A percentile compares a stretch with the other conserved stretches of the same genome.
Evolutionary conservation across 1,140 invertebrate species (phyloP).

Genomic region (Steinernema feltiae): DNA sequence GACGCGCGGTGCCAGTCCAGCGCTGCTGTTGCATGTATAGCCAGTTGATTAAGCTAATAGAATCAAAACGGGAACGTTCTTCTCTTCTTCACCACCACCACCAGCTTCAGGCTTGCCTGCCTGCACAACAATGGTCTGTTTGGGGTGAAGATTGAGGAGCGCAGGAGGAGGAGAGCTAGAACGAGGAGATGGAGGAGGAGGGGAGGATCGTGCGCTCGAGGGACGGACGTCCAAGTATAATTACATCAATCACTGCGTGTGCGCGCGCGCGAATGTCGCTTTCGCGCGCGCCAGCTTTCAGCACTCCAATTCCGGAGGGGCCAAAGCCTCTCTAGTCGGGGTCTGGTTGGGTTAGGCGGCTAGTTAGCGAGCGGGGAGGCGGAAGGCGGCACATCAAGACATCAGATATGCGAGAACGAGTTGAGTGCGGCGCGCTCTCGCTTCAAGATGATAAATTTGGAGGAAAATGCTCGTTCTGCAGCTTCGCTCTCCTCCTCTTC

Average conservation of each 20-base stretch:
- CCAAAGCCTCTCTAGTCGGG: not conserved
- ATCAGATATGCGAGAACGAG: conserved; percentile 9
- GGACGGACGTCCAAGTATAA: not conserved
- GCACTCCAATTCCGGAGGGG: conserved; percentile 9
- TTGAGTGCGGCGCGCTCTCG: not conserved
- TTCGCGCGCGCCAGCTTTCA: not conserved
- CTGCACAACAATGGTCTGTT: not conserved
- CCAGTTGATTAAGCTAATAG: conserved; percentile 1
- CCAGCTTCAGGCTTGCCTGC: not conserved
- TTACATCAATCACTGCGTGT: conserved; percentile 2
- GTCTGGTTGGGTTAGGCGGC: too few relatives aligned
- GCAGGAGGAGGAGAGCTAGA: too few relatives aligned
- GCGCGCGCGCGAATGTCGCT: not conserved
- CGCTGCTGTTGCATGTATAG: not conserved
- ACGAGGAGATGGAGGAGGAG: too few relatives aligned
- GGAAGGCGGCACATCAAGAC: not conserved
- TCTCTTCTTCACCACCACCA: too few relatives aligned
- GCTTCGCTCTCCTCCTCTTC: not conserved
- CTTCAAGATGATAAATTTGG: not conserved
- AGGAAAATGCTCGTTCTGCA: too few relatives aligned
- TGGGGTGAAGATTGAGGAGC: too few relatives aligned
- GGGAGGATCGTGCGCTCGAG: not conserved
- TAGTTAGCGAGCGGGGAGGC: too few relatives aligned
- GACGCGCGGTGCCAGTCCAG: not conserved
- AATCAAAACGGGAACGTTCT: conserved; percentile 3